Conservation (phyloP, 2,797 vertebrate genomes). For the Crocodylus rhombifer region DNA sequence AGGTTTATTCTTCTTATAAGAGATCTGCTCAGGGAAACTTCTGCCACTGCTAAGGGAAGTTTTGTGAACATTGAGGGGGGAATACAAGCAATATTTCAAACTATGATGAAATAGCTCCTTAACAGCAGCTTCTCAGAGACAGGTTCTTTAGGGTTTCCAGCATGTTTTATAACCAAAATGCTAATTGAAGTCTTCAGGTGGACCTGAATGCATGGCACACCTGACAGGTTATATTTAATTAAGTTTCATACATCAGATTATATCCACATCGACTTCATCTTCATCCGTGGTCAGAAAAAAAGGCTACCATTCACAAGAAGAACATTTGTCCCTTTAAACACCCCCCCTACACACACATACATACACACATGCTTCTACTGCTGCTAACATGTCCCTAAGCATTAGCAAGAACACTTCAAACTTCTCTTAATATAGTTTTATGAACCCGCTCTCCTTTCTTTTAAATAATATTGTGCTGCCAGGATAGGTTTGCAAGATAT, state of each 20-base stretch:
- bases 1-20: neutral
- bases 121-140: neutral
- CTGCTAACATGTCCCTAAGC: neutral
- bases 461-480: neutral
- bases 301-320: rapidly evolving
- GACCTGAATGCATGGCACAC: neutral
- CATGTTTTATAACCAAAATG: neutral
- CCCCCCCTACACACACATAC: neutral
- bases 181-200: neutral
- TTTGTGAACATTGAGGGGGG: neutral
- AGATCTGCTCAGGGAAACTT: neutral
- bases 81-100: rapidly evolving
- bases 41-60: neutral
- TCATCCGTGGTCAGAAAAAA: neutral
- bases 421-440: neutral
- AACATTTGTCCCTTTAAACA: neutral
- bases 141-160: neutral
- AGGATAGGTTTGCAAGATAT: neutral
- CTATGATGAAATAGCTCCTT: neutral
- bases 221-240: neutral
- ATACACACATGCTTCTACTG: neutral
- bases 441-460: neutral
- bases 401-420: neutral
- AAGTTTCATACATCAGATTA: neutral
- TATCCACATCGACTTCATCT: neutral